Percentiles rank a stretch among this genome's conserved stretches.
These are phyloP conservation scores for Zaprionus vittiger DNA, from an alignment of 1,140 invertebrate species.

Conservation along the genomic window DNA sequence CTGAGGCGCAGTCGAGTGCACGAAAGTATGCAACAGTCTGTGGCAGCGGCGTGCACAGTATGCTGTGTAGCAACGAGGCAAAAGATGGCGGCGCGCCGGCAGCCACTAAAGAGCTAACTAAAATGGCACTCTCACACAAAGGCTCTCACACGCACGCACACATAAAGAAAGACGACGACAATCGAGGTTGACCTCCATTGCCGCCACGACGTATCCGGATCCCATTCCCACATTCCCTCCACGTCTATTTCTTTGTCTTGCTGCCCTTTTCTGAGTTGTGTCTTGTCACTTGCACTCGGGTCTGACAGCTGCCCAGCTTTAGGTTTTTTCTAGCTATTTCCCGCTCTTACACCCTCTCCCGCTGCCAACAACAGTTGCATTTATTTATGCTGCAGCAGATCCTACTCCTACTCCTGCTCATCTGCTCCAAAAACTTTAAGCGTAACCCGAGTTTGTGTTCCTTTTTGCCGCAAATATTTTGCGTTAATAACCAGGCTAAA, in stretches of 20 bases:
- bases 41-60: conserved; percentile 60
- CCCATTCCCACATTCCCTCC: background rate
- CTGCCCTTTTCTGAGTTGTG: conserved; percentile 28
- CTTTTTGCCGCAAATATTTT: conserved; percentile 40
- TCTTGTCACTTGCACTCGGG: conserved; percentile 72
- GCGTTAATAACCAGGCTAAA: conserved; percentile 50
- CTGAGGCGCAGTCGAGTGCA: conserved; percentile 55
- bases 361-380: conserved; percentile 67
- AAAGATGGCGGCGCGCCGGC: background rate
- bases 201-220: conserved; percentile 39
- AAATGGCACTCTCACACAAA: conserved; percentile 32
- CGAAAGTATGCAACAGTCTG: conserved; percentile 66
- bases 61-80: conserved; percentile 36
- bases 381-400: conserved; percentile 58
- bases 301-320: conserved; percentile 67
- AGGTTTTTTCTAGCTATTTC: conserved; percentile 44
- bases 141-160: conserved; percentile 19
- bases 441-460: conserved; percentile 7
- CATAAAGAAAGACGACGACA: conserved; percentile 12
- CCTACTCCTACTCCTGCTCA: conserved; percentile 25
- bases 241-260: conserved; percentile 7
- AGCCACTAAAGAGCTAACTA: conserved; percentile 59
- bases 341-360: conserved; percentile 3
- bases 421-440: conserved; percentile 35
- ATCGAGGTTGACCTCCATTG: conserved; percentile 57